Base-by-base conservation (phyloP, 1,140 invertebrate genomes). In the Myzus persicae region DNA sequence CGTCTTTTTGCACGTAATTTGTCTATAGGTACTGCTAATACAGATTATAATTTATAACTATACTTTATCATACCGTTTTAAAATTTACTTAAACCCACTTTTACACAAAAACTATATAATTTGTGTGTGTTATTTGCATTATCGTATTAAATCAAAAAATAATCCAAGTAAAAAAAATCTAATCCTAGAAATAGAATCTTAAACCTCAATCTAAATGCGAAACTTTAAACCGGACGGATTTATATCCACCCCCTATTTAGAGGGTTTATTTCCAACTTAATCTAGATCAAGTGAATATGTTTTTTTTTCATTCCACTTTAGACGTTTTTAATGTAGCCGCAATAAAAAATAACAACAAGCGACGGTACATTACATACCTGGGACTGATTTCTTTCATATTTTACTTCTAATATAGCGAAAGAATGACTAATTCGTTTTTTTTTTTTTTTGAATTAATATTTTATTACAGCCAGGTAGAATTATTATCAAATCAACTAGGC, bases 131-230 rank as follows among this genome's bases (percentile, higher is more conserved):
- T 26, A 36, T 88, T 48, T 36, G 22, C 14, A 88, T 20, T 88
- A 46, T 46, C 7, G 38, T 46, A 36, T 88, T n/a, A 88, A 36
- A 36, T 36, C n/a, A n/a, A 24, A 88, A 88, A 89, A 89, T 51
- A 89, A 88, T 51, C 87, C 87, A 76, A 18, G 59, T 2, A 48
- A 44, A 38, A 51, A 48, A 51, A 89, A 89, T 51, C 20, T 89
- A 89, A 89, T 89, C 46, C 87, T 51, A 89, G n/a, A 51, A 51
- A 36, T 89, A 51, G 44, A 36, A 89, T 89, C n/a, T 89, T 51
- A 89, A 48, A 89, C 46, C 87, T 36, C 87, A 51, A 89, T 89
- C 87, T 89, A 89, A 89, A 89, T 89, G 87, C 46, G 46, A 51
- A 89, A 36, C 42, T 40, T 88, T 48, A 88, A 88, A 88, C 42